Conservation (phyloP, 2,113 vertebrate genomes). For the Aphelocoma coerulescens region DNA sequence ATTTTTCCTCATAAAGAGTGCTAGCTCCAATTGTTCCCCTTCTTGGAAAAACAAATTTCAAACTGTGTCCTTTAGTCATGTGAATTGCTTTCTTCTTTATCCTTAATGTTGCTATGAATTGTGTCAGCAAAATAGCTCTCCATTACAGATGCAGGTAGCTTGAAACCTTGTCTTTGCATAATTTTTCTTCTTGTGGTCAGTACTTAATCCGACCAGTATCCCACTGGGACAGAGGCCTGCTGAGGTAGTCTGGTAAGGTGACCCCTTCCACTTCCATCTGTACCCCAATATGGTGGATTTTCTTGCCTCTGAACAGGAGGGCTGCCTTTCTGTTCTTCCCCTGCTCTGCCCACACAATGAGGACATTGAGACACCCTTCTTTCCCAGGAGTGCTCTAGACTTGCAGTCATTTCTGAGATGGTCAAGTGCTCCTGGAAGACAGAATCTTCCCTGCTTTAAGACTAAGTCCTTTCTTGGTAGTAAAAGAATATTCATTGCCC, state of each 20-base stretch:
- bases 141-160: not conserved
- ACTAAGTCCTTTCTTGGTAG: not conserved
- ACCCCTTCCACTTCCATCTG: not conserved
- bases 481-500: not conserved
- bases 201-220: not conserved
- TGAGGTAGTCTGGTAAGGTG: not conserved
- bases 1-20: not conserved
- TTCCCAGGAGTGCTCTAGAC: not conserved
- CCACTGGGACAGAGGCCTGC: not conserved
- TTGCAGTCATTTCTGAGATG: not conserved
- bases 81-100: not conserved
- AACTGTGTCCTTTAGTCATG: not conserved
- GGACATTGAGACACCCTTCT: not conserved
- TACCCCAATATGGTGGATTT: not conserved
- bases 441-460: not conserved
- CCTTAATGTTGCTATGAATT: not conserved
- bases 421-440: not conserved
- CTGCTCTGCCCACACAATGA: fast-evolving
- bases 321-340: not conserved
- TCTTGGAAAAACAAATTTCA: not conserved
- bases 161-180: not conserved
- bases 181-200: not conserved
- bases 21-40: not conserved
- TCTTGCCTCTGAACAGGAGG: not conserved
- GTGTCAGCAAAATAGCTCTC: not conserved